Evolutionary conservation across 2,888 invertebrate species (phyloP).

Genomic region (Troilus luridus): DNA sequence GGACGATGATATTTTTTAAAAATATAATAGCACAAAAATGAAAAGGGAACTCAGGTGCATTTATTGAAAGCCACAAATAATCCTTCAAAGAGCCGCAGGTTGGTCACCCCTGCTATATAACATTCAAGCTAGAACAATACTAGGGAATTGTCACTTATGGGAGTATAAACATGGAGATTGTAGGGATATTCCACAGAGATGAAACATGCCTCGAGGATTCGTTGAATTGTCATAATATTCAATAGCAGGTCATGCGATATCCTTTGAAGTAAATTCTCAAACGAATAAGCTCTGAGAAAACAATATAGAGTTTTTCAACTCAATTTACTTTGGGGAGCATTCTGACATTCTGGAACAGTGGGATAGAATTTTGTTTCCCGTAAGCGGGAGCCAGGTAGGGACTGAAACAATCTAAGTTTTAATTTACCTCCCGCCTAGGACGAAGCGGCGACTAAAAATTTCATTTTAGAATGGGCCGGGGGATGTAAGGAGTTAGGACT

Average conservation of each 20-base stretch:
- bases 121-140: background rate
- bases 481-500: conserved; percentile 1
- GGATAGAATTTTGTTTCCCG: conserved; percentile 54
- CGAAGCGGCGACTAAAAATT: conserved; percentile 35
- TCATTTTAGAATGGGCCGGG: background rate
- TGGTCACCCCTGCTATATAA: no score
- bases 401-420: conserved; percentile 53
- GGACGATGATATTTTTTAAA: no score
- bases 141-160: background rate
- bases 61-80: no score
- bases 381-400: conserved; percentile 59
- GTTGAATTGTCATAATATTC: background rate
- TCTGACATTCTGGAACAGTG: background rate
- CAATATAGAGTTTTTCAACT: conserved; percentile 40
- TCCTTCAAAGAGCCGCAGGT: no score
- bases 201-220: background rate
- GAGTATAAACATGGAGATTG: background rate
- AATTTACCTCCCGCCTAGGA: conserved; percentile 36
- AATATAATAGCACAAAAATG: no score
- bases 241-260: background rate
- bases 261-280: conserved; percentile 29
- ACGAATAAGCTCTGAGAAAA: background rate
- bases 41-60: no score
- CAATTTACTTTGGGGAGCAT: conserved; percentile 23
- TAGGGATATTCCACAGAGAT: background rate